These are phyloP conservation scores for Anableps anableps DNA, from an alignment of 2,797 vertebrate species.

Conservation along the genomic window DNA sequence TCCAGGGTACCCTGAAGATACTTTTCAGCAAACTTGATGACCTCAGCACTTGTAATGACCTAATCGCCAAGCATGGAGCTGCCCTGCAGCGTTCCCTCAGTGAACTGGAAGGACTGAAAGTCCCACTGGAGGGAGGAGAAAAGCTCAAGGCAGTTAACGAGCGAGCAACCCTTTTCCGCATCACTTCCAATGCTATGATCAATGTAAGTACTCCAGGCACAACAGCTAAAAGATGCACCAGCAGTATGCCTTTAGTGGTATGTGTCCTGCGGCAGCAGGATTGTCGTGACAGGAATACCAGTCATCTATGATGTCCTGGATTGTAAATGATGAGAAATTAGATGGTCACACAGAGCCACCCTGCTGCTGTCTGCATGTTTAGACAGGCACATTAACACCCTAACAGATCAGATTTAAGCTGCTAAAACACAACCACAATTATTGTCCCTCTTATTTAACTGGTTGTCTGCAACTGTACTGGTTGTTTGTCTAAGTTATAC, in stretches of 20 bases:
- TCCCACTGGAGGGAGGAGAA: constrained; percentile 89
- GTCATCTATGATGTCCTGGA: constrained; percentile 26
- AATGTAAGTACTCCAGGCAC: constrained; percentile 85
- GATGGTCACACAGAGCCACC: constrained; percentile 22
- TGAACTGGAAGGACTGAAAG: constrained; percentile 91
- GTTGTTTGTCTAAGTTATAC: background rate
- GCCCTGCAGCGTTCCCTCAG: constrained; percentile 95
- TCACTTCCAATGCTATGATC: constrained; percentile 99
- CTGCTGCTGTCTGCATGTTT: constrained; percentile 4
- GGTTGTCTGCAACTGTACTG: background rate
- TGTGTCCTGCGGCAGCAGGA: constrained; percentile 10
- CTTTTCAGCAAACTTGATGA: constrained; percentile 94
- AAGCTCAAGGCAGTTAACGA: constrained; percentile 96
- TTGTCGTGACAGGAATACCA: constrained; percentile 37
- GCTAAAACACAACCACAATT: background rate
- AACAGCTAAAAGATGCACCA: background rate
- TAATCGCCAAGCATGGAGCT: constrained; percentile 95
- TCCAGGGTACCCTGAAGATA: constrained; percentile 89
- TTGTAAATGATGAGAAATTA: constrained; percentile 37
- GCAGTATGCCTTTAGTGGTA: constrained; percentile 12
- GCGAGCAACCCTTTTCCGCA: constrained; percentile 96
- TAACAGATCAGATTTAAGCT: constrained; percentile 6
- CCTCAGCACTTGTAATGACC: constrained; percentile 95
- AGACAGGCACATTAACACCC: constrained; percentile 1
- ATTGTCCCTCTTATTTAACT: background rate